Base-by-base conservation (phyloP, 1,140 invertebrate species). In the Fopius arisanus region DNA sequence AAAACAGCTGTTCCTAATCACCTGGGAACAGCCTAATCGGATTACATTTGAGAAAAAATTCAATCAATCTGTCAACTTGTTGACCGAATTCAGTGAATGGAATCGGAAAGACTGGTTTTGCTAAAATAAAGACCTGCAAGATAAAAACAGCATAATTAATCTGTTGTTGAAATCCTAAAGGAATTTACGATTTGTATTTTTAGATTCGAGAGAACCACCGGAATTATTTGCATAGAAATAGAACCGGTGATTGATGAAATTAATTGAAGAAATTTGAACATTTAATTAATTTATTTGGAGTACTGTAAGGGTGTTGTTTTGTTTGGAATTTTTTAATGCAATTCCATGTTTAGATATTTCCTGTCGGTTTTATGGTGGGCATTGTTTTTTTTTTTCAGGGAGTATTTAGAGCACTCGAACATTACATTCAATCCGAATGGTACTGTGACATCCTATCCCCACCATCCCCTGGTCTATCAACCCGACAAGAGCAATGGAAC, bases 391-490 rank as follows among this genome's bases (percentile, higher is more conserved):
- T 40, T 51, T 59, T 59, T 12, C 79, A 95, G 94, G 72, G 94
- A 96, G 86, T 62, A 82, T 2, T 84, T 95, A 75, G 90, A 91
- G 6, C 94, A 96, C 78, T 86, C 89, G 12, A 91, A 94, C 71
- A 84, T 92, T 0, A 90, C 88, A 2, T 95, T 95, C 78, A 95
- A 95, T 81, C 87, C 89, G 0, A 96, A 95, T 79, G 91, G 91
- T 0, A 96, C 94, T 0, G 82, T 95, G 26, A 91, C 91, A 0
- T 89, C 92, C 0, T 85, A 90, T 2, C 93, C 94, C 0, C 80
- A 84, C 2, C 94, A 95, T 87, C 93, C 94, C 0, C 80, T 96
- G 5, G 85, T 89, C 10, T 95, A 92, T 88, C 88, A 93, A 7
- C 91, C 92, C 5, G 91, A 94, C 74, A 78, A 93, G 54, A 95